A percentile compares a stretch with the other conserved stretches of the same genome.
Evolutionary conservation across 2,888 invertebrate species (phyloP).

Genomic region (Cosmia trapezina): DNA sequence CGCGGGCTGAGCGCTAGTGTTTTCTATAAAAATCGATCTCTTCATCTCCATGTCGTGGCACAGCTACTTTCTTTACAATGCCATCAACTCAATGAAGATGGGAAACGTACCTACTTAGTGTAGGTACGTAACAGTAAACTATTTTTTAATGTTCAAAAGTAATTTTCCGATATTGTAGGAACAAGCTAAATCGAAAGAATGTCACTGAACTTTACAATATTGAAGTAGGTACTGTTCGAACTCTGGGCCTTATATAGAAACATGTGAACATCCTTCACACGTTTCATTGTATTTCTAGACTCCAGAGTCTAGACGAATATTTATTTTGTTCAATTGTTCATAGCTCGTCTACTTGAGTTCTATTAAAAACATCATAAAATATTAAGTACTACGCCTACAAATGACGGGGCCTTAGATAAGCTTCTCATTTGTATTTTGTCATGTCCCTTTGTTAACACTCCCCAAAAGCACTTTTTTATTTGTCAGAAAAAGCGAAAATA

Average conservation of each 20-base stretch:
- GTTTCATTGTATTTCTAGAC: not conserved
- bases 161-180: not conserved
- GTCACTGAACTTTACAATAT: constrained; percentile 5
- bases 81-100: no score
- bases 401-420: constrained; percentile 70
- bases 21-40: no score
- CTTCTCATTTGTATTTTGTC: constrained; percentile 69
- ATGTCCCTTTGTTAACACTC: constrained; percentile 69
- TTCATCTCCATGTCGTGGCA: no score
- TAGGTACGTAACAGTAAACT: no score
- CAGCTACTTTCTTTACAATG: no score
- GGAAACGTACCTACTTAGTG: no score
- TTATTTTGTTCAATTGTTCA: not conserved
- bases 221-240: not conserved
- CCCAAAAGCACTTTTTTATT: constrained; percentile 62
- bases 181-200: not conserved
- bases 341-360: constrained; percentile 27
- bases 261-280: not conserved
- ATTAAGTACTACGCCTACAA: constrained; percentile 54
- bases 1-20: no score
- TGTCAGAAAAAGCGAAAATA: constrained; percentile 65
- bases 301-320: not conserved
- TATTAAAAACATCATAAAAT: constrained; percentile 63
- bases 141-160: no score
- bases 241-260: not conserved